A percentile compares a stretch with the other conserved stretches of the same genome.
Conservation (phyloP, 2,888 invertebrate genomes). For the Protophormia terraenovae region DNA sequence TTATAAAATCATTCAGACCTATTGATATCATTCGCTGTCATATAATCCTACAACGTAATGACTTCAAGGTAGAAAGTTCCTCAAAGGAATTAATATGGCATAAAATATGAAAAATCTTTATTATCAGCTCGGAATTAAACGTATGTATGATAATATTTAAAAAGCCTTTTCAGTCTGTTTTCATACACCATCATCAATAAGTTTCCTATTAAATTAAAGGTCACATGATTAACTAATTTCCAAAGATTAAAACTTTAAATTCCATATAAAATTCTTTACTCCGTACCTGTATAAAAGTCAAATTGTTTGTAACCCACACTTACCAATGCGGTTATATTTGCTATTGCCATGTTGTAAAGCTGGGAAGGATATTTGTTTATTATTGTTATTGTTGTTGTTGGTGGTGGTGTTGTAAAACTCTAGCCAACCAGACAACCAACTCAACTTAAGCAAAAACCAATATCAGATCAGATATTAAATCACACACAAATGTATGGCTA, state of each 20-base stretch:
- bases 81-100: too few relatives aligned
- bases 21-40: too few relatives aligned
- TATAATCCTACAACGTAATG: too few relatives aligned
- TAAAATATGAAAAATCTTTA: too few relatives aligned
- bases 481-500: conserved; percentile 44
- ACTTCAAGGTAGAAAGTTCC: too few relatives aligned
- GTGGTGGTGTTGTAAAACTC: conserved; percentile 41
- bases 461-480: conserved; percentile 69
- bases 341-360: neutral
- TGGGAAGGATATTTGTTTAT: conserved; percentile 24
- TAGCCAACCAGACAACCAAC: conserved; percentile 46
- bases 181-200: neutral
- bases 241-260: neutral
- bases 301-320: conserved; percentile 61
- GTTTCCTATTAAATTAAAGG: neutral
- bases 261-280: neutral
- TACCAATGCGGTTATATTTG: conserved; percentile 31
- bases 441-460: conserved; percentile 52
- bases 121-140: too few relatives aligned
- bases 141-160: too few relatives aligned
- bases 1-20: too few relatives aligned
- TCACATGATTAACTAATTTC: conserved; percentile 25
- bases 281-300: conserved; percentile 40
- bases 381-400: conserved; percentile 32
- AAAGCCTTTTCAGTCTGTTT: neutral